These are phyloP conservation scores for Chaetodon auriga DNA, from an alignment of 2,113 vertebrate genomes.

Conservation along the genomic window DNA sequence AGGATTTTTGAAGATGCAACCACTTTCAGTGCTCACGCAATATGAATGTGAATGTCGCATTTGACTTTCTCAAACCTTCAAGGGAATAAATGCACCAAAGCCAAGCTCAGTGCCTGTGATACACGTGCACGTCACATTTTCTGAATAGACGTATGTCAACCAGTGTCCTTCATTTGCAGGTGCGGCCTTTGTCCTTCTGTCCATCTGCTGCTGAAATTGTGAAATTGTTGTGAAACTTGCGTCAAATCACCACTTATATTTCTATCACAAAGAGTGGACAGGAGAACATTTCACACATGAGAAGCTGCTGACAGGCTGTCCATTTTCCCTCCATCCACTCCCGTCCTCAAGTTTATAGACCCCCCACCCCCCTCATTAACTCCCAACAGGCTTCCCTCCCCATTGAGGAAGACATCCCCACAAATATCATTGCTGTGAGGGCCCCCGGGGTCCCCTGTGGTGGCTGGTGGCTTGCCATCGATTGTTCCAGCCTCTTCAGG, in stretches of 20 bases:
- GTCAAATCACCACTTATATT: constrained; percentile 17
- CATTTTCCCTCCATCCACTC: constrained; percentile 37
- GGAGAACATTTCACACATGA: constrained; percentile 45
- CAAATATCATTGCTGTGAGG: constrained; percentile 73
- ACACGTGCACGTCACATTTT: background rate
- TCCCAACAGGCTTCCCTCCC: constrained; percentile 40
- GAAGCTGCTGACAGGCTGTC: constrained; percentile 52
- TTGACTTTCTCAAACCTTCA: background rate
- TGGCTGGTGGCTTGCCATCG: constrained; percentile 68
- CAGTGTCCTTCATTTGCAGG: background rate
- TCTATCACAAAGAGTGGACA: constrained; percentile 8
- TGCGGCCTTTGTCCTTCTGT: background rate
- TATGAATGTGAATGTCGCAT: background rate
- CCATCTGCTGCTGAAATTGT: constrained; percentile 13
- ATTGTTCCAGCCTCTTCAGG: constrained; percentile 71
- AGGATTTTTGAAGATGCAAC: background rate
- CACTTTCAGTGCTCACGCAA: background rate
- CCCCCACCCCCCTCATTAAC: constrained; percentile 48
- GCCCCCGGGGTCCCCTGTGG: constrained; percentile 57
- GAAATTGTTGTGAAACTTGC: constrained; percentile 1
- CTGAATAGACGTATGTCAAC: background rate
- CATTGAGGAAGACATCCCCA: constrained; percentile 68
- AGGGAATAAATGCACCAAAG: background rate
- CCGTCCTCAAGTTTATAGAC: constrained; percentile 26
- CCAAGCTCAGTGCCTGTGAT: background rate